These are phyloP conservation scores for Centropristis striata DNA, from an alignment of 2,113 vertebrate genomes.

Conservation along the genomic window DNA sequence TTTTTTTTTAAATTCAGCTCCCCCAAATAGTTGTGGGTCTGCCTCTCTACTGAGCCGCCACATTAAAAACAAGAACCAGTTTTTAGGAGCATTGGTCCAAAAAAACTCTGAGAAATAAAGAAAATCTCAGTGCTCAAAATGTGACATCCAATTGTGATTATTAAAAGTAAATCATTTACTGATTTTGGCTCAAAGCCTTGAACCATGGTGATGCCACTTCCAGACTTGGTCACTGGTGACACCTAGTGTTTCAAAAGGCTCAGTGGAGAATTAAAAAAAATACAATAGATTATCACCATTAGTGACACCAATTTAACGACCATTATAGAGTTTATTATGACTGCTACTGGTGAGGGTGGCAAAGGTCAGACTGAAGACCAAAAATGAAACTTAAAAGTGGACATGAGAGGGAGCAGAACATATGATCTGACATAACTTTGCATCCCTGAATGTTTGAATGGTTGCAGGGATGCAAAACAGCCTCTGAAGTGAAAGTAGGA, in stretches of 20 bases:
- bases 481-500: constrained; percentile 35
- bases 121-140: constrained; percentile 25
- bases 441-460: constrained; percentile 26
- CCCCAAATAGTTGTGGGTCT: constrained; percentile 15
- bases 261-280: constrained; percentile 16
- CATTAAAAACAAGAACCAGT: constrained; percentile 7
- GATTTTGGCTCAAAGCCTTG: constrained; percentile 38
- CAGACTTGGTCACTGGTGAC: constrained; percentile 56
- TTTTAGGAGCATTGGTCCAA: constrained; percentile 58
- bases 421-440: constrained; percentile 35
- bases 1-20: background rate
- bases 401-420: background rate
- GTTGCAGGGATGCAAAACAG: constrained; percentile 49
- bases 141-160: constrained; percentile 3
- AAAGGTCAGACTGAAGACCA: constrained; percentile 42
- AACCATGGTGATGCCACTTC: constrained; percentile 8
- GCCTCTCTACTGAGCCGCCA: constrained; percentile 14
- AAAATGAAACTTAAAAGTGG: constrained; percentile 2
- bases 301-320: constrained; percentile 1
- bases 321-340: background rate
- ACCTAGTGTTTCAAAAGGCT: constrained; percentile 67
- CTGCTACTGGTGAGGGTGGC: constrained; percentile 29
- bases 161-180: background rate
- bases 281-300: background rate
- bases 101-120: background rate